These are phyloP conservation scores for Protaetia brevitarsis DNA, from an alignment of 1,140 invertebrate species.

Conservation along the genomic window DNA sequence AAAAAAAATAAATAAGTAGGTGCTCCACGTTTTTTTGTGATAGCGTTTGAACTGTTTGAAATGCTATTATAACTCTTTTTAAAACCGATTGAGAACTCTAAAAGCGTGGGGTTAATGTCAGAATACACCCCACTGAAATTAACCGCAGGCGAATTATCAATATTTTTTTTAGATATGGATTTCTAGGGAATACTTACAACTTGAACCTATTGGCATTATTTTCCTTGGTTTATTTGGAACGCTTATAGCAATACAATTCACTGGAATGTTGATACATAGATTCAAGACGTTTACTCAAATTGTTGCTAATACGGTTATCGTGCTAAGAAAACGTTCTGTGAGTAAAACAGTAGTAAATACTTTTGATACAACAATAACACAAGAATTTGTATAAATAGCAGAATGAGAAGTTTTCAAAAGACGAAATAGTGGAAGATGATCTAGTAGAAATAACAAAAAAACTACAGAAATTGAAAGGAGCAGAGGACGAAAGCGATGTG, in stretches of 20 bases:
- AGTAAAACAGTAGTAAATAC: no score
- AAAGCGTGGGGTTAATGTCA: no score
- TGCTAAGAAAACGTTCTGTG: slow-evolving; percentile 31
- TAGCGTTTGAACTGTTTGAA: no score
- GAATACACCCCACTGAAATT: not conserved
- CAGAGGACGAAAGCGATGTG: slow-evolving; percentile 48
- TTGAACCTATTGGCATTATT: slow-evolving; percentile 76
- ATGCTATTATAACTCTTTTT: no score
- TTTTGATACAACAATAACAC: no score
- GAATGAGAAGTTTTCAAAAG: slow-evolving; percentile 48
- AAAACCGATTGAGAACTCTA: no score
- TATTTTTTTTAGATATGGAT: slow-evolving; percentile 47
- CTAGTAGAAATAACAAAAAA: slow-evolving; percentile 60
- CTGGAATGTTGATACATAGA: slow-evolving; percentile 83
- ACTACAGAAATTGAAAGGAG: slow-evolving; percentile 55
- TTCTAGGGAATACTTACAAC: slow-evolving; percentile 55
- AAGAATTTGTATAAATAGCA: slow-evolving; percentile 40
- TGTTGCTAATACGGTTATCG: slow-evolving; percentile 64
- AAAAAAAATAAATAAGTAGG: slow-evolving; percentile 33
- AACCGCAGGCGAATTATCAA: not conserved
- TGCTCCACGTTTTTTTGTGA: not conserved
- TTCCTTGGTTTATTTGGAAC: slow-evolving; percentile 73
- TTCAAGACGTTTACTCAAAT: slow-evolving; percentile 83
- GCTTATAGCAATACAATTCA: slow-evolving; percentile 72
- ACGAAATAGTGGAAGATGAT: slow-evolving; percentile 56